These are phyloP conservation scores for Drosophila birchii DNA, from an alignment of 2,888 invertebrate species.

Conservation along the genomic window DNA sequence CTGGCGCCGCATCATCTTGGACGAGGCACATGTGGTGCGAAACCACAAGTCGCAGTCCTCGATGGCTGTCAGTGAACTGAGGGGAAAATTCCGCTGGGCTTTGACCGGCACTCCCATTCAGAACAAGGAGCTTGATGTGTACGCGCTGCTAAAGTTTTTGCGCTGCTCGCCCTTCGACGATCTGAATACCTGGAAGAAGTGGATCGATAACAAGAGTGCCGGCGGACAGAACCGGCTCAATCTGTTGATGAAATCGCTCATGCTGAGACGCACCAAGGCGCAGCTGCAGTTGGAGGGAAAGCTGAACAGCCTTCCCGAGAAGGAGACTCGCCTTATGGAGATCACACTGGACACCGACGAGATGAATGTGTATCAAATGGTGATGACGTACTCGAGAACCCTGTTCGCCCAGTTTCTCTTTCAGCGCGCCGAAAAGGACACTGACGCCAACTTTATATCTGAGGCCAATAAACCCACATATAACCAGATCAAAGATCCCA, in stretches of 20 bases:
- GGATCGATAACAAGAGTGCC: slow-evolving; percentile 93
- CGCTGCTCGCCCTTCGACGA: slow-evolving; percentile 96
- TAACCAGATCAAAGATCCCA: slow-evolving; percentile 83
- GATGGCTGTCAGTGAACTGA: slow-evolving; percentile 87
- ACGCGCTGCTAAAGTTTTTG: slow-evolving; percentile 92
- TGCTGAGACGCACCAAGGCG: slow-evolving; percentile 94
- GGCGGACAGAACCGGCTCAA: slow-evolving; percentile 93
- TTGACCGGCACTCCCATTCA: slow-evolving; percentile 98
- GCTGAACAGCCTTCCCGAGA: slow-evolving; percentile 88
- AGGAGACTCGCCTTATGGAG: slow-evolving; percentile 86
- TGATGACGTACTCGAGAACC: slow-evolving; percentile 89
- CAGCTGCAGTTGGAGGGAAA: slow-evolving; percentile 89
- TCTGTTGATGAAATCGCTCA: slow-evolving; percentile 92
- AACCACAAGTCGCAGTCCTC: slow-evolving; percentile 93
- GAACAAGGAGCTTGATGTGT: slow-evolving; percentile 94
- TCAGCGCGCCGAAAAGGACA: slow-evolving; percentile 89
- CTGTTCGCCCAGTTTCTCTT: slow-evolving; percentile 91
- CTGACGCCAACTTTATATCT: slow-evolving; percentile 77
- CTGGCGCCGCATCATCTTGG: slow-evolving; percentile 95
- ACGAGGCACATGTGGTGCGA: slow-evolving; percentile 96
- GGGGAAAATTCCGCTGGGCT: slow-evolving; percentile 89
- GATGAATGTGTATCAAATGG: slow-evolving; percentile 91
- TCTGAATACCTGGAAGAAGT: slow-evolving; percentile 93
- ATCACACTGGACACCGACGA: slow-evolving; percentile 89
- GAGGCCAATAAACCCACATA: slow-evolving; percentile 70